These are phyloP conservation scores for Botia almorhae DNA, from an alignment of 2,797 vertebrate genomes.

Conservation along the genomic window DNA sequence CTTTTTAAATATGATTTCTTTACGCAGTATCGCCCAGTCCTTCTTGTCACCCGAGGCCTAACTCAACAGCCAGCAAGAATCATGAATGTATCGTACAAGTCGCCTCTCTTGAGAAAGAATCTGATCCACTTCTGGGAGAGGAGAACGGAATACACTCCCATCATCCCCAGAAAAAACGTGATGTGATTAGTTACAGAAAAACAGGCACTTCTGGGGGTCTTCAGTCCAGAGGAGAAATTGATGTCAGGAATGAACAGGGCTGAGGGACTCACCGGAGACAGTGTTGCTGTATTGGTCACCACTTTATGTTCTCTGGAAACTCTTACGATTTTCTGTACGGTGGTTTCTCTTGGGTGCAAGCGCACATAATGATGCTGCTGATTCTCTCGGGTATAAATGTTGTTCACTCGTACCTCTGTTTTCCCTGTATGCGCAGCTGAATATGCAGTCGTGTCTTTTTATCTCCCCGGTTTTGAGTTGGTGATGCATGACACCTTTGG, in stretches of 20 bases:
- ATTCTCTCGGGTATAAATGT: constrained; percentile 16
- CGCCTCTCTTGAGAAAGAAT: constrained; percentile 15
- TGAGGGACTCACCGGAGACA: constrained; percentile 35
- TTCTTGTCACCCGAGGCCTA: not conserved
- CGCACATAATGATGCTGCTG: not conserved
- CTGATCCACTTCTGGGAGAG: constrained; percentile 21
- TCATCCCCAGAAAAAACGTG: constrained; percentile 37
- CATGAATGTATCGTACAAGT: not conserved
- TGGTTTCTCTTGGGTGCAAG: not conserved
- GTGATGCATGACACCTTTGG: constrained; percentile 27
- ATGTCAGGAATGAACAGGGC: constrained; percentile 47
- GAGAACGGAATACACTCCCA: constrained; percentile 21
- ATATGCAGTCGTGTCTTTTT: constrained; percentile 17
- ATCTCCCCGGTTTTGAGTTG: constrained; percentile 27
- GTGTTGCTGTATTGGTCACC: constrained; percentile 31
- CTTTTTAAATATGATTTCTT: not conserved
- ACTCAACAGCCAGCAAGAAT: not conserved
- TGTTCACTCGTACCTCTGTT: not conserved
- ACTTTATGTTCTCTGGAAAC: constrained; percentile 10
- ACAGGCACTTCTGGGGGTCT: constrained; percentile 37
- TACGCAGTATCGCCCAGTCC: not conserved
- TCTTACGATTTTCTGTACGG: not conserved
- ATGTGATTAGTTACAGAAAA: constrained; percentile 43
- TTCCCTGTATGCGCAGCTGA: not conserved
- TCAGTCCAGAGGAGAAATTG: constrained; percentile 33